Evolutionary conservation across 2,113 vertebrate species (phyloP).

Genomic region (Colistium nudipinnis): DNA sequence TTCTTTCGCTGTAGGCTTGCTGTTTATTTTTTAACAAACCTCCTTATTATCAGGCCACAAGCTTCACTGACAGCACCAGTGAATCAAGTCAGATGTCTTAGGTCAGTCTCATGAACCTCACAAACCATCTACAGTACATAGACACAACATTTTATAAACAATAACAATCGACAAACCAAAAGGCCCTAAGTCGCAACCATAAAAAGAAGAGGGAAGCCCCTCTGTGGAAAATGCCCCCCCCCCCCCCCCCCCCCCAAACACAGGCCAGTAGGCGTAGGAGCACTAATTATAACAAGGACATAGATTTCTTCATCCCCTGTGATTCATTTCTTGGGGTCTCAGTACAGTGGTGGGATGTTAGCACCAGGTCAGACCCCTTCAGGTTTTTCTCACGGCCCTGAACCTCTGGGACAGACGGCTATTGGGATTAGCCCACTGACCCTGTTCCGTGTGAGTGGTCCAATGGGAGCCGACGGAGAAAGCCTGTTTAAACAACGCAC

Average conservation of each 20-base stretch:
- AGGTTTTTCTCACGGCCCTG: slow-evolving; percentile 76
- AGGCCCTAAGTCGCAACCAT: slow-evolving; percentile 38
- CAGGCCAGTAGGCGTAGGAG: slow-evolving; percentile 44
- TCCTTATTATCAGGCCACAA: background rate
- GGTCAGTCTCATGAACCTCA: background rate
- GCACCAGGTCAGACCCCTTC: slow-evolving; percentile 42
- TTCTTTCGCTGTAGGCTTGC: background rate
- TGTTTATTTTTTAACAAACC: background rate
- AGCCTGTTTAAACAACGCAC: slow-evolving; percentile 13
- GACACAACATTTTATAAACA: slow-evolving; percentile 26
- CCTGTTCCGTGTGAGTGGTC: slow-evolving; percentile 48
- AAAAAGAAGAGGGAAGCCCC: slow-evolving; percentile 43
- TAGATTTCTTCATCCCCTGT: slow-evolving; percentile 5
- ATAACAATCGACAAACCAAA: slow-evolving; percentile 34
- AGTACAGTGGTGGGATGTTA: slow-evolving; percentile 37
- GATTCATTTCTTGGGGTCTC: slow-evolving; percentile 25
- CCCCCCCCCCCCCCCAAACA: too few species aligned
- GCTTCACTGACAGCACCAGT: background rate
- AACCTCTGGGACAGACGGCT: slow-evolving; percentile 50
- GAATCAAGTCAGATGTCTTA: background rate
- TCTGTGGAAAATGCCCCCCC: slow-evolving; percentile 75
- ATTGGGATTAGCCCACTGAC: slow-evolving; percentile 71
- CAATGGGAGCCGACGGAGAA: slow-evolving; percentile 52
- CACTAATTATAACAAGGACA: slow-evolving; percentile 14
- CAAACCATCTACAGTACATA: background rate